These are phyloP conservation scores for Anaspis maculata DNA, from an alignment of 2,888 invertebrate species.

Conservation along the genomic window DNA sequence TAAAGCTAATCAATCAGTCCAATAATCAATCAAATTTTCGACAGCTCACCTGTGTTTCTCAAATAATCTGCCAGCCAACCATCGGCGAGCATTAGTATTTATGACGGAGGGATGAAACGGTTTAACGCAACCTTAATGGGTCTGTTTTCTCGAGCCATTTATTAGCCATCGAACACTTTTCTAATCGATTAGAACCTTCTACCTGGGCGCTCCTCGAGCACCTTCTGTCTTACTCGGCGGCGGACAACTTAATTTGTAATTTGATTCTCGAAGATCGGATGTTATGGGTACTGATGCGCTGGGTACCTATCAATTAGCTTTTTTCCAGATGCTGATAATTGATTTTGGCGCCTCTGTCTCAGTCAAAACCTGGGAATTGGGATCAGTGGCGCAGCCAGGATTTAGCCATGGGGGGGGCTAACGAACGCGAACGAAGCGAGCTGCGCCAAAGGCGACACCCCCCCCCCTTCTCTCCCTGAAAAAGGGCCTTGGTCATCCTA, in stretches of 20 bases:
- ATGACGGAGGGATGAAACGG: conserved; percentile 17
- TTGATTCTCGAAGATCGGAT: no score
- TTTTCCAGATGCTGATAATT: no score
- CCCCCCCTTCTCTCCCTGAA: no score
- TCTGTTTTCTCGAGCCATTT: conserved; percentile 25
- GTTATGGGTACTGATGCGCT: no score
- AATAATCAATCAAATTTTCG: conserved; percentile 28
- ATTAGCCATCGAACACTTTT: conserved; percentile 34
- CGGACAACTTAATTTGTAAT: conserved; percentile 28
- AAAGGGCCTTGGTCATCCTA: no score
- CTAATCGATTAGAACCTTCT: conserved; percentile 31
- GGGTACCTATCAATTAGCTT: no score
- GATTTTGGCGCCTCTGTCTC: no score
- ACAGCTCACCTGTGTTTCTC: conserved; percentile 22
- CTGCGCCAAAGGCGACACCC: no score
- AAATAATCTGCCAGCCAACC: conserved; percentile 13
- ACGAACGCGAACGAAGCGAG: no score
- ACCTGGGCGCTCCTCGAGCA: conserved; percentile 26
- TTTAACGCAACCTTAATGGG: conserved; percentile 23
- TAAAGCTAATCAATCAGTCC: conserved; percentile 28
- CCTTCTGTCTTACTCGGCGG: conserved; percentile 32
- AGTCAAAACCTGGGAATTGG: no score
- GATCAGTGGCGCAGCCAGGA: no score
- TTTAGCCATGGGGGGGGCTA: no score
- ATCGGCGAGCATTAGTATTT: conserved; percentile 13